Evolutionary conservation across 2,797 vertebrate species (phyloP), one percentile per base, ranked within the genome.

Genomic region (Megaceryle alcyon): DNA sequence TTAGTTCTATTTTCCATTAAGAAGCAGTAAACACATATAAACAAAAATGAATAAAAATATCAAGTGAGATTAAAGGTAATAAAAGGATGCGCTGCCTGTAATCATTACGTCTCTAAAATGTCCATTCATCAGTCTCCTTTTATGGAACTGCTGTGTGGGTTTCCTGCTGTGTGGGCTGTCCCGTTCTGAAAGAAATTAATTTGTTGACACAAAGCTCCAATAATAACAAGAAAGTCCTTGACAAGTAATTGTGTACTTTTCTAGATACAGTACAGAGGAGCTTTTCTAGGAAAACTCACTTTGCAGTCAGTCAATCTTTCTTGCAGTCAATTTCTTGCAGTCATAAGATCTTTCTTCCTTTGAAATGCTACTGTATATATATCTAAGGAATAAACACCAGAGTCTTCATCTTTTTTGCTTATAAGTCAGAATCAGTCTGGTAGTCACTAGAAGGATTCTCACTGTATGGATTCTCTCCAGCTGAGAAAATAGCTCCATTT

Each of bases 251-350:
- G n/a, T 82, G 70, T 86, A 1, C 84, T 92, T 77, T 51, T 26
- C 70, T 72, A 53, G 22, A 8, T 44, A 19, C 21, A 65, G 46
- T 53, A 39, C 63, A 48, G 53, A 49, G 60, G 29, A 29, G 82
- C n/a, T 92, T 92, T 84, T 78, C 77, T 76, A 70, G 73, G 83
- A 95, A 92, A 82, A 56, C 22, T 88, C 80, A 46, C 72, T 86
- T 70, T 82, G 35, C 59, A 70, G n/a, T 37, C 23, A 25, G 33
- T 33, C 33, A 33, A 33, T 33, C 33, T 33, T 33, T 33, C 33
- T 33, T 33, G 33, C 33, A 33, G 33, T 33, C 33, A 33, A 33
- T 33, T 33, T 33, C 33, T 33, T 33, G 33, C 59, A 70, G n/a
- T 37, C 23, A 25, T 41, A 64, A 66, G 43, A 54, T 33, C 54